Evolutionary conservation across 2,113 vertebrate species (phyloP).

Genomic region (Syngnathus floridae): DNA sequence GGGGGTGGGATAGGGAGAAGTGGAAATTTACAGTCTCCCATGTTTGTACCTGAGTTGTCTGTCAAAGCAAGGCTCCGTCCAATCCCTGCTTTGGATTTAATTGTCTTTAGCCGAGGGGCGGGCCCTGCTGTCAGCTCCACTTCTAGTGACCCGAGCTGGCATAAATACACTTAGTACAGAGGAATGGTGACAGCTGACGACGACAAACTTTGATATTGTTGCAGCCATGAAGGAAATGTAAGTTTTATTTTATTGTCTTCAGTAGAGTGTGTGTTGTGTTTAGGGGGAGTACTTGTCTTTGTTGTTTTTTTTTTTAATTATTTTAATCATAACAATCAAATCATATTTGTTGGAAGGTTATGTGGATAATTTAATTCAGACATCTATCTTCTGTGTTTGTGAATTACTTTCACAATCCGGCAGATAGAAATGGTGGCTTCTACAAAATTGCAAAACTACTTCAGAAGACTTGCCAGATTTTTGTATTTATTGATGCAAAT

Average conservation of each 20-base stretch:
- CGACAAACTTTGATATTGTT: slow-evolving; percentile 47
- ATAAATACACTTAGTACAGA: slow-evolving; percentile 63
- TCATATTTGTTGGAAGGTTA: background rate
- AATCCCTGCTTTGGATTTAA: slow-evolving; percentile 65
- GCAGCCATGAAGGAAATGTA: slow-evolving; percentile 73
- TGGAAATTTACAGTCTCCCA: slow-evolving; percentile 72
- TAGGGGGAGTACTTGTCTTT: background rate
- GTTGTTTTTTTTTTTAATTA: background rate
- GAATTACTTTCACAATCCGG: too few species aligned
- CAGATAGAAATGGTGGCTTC: background rate
- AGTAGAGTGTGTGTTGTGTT: background rate
- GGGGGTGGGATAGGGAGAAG: slow-evolving; percentile 35
- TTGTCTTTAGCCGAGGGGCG: slow-evolving; percentile 66
- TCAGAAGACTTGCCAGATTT: background rate
- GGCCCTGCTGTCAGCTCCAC: slow-evolving; percentile 54
- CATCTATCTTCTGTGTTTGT: background rate
- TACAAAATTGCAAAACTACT: background rate
- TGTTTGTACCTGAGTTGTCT: slow-evolving; percentile 59
- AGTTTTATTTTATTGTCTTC: slow-evolving; percentile 44
- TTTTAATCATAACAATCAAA: background rate
- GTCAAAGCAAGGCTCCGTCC: slow-evolving; percentile 48
- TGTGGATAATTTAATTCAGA: background rate
- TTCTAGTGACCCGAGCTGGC: slow-evolving; percentile 51
- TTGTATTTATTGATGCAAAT: background rate
- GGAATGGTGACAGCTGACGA: slow-evolving; percentile 68